Conservation (phyloP, 2,888 invertebrate species). For the Lasioglossum lativentre region DNA sequence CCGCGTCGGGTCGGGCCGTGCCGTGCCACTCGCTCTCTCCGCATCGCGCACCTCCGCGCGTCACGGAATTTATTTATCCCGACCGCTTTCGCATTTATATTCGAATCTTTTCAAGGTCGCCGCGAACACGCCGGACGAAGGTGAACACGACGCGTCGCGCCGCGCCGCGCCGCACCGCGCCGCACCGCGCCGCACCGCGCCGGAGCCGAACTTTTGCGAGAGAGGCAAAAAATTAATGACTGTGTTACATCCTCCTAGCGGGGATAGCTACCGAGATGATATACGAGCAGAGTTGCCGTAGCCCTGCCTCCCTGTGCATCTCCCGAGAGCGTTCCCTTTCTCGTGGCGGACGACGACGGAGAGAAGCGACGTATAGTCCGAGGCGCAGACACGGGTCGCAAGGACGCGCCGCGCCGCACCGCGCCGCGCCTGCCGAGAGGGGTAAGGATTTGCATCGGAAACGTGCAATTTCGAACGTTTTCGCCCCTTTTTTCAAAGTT, state of each 20-base stretch:
- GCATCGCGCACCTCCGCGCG: constrained; percentile 16
- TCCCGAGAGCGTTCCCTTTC: not conserved
- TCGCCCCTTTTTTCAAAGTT: constrained; percentile 69
- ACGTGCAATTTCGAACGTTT: constrained; percentile 80
- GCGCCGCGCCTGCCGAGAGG: not conserved
- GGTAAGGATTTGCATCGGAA: constrained; percentile 79
- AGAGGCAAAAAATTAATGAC: constrained; percentile 49
- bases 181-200: not conserved
- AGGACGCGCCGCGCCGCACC: constrained; percentile 16
- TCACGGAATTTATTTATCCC: constrained; percentile 55
- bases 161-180: not conserved
- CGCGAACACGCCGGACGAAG: not conserved
- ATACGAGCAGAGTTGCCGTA: constrained; percentile 8
- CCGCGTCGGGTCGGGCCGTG: not conserved
- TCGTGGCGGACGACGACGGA: not conserved
- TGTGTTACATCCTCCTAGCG: constrained; percentile 48
- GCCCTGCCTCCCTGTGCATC: not conserved
- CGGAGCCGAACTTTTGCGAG: constrained; percentile 4
- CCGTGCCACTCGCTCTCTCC: not conserved
- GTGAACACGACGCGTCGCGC: not conserved
- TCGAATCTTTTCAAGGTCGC: constrained; percentile 54
- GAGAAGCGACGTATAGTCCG: not conserved
- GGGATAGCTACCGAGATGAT: constrained; percentile 38
- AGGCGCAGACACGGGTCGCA: constrained; percentile 25
- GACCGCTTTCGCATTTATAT: constrained; percentile 38